phyloP scores from a whole-genome alignment of 2,888 invertebrate species.

The Podabrus alpinus region DNA sequence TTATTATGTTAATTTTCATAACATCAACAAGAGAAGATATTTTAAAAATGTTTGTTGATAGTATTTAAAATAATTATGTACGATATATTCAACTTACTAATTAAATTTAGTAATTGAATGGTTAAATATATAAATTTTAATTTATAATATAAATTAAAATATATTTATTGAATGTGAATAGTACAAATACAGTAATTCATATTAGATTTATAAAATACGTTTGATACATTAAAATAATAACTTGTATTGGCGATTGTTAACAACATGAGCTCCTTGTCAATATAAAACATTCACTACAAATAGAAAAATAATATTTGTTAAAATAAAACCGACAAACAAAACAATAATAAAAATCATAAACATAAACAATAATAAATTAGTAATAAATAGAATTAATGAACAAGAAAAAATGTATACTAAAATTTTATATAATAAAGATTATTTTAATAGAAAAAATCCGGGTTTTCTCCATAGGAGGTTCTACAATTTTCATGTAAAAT shows the following conservation, averaged over 20 bases:
- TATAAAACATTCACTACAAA: slow-evolving; percentile 9
- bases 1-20: background rate
- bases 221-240: background rate
- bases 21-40: background rate
- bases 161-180: background rate
- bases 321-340: slow-evolving; percentile 18
- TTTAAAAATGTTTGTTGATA: background rate
- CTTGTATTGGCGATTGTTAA: slow-evolving; percentile 13
- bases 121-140: background rate
- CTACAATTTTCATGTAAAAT: slow-evolving; percentile 23
- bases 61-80: background rate
- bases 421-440: slow-evolving; percentile 35
- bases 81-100: background rate
- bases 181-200: background rate
- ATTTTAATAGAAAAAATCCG: slow-evolving; percentile 35
- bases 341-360: slow-evolving; percentile 22
- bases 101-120: background rate
- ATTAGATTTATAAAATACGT: background rate
- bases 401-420: slow-evolving; percentile 32
- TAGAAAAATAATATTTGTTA: slow-evolving; percentile 8
- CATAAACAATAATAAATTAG: slow-evolving; percentile 31
- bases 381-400: slow-evolving; percentile 35
- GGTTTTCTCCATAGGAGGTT: slow-evolving; percentile 37
- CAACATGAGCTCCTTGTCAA: slow-evolving; percentile 18
- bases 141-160: background rate